Percentiles rank a stretch among this genome's conserved stretches.
Evolutionary conservation across 2,797 vertebrate genomes (phyloP).

Genomic region (Oryzias sinensis): DNA sequence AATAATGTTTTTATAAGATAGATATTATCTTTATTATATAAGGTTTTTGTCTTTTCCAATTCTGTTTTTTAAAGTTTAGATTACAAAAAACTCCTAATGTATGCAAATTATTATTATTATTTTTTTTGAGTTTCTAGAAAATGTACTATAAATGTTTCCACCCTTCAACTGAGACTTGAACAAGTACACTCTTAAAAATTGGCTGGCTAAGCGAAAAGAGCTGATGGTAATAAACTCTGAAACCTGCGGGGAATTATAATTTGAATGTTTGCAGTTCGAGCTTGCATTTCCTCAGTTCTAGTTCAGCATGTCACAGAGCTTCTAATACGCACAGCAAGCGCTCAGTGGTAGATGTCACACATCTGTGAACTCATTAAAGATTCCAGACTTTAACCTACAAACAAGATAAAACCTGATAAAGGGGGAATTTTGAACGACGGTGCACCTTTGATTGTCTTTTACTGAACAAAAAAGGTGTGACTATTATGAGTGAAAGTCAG

Average conservation of each 20-base stretch:
- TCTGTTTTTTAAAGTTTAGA: neutral
- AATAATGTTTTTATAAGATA: no score
- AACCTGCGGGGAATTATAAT: neutral
- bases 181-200: no score
- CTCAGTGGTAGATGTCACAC: constrained; percentile 39
- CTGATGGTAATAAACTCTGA: neutral
- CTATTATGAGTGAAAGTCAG: no score
- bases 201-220: no score
- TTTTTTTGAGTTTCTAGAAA: neutral
- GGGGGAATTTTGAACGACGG: neutral
- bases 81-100: neutral
- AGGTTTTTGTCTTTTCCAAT: neutral
- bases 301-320: constrained; percentile 34
- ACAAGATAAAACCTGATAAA: neutral
- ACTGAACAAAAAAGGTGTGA: no score
- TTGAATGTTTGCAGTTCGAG: no score
- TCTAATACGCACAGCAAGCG: constrained; percentile 28
- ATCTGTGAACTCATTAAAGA: constrained; percentile 48
- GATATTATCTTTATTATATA: no score
- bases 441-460: neutral
- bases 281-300: constrained; percentile 26
- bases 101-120: neutral
- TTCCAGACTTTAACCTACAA: constrained; percentile 36
- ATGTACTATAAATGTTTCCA: neutral
- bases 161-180: neutral